phyloP scores from a whole-genome alignment of 2,797 vertebrate genomes.

The Ibycter americanus region DNA sequence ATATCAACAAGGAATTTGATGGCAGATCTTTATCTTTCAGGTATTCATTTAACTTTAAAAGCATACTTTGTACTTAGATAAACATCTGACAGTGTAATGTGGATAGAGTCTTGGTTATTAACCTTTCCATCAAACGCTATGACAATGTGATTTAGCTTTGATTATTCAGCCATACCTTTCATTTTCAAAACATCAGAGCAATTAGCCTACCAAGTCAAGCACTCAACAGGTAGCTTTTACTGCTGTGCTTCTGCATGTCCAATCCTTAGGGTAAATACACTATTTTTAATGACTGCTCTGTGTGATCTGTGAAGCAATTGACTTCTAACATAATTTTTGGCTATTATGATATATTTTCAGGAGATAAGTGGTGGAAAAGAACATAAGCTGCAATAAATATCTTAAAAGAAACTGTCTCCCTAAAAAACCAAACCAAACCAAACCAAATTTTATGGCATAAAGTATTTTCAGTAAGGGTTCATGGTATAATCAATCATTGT shows the following conservation, averaged over 20 bases:
- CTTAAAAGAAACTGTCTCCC: background rate
- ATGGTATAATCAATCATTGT: background rate
- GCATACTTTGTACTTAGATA: background rate
- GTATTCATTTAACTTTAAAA: background rate
- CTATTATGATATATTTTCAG: background rate
- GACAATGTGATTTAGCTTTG: conserved; percentile 19
- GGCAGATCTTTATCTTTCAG: background rate
- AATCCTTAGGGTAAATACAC: background rate
- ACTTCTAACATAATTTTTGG: background rate
- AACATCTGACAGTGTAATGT: background rate
- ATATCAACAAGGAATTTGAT: background rate
- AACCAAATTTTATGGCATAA: background rate
- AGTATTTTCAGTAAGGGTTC: background rate
- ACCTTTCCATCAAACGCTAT: conserved; percentile 2
- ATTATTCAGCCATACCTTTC: conserved; percentile 1
- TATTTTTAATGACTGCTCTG: background rate
- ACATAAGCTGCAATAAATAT: background rate
- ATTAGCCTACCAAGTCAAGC: conserved; percentile 22
- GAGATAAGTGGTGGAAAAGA: background rate
- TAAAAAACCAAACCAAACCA: background rate
- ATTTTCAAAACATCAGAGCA: conserved; percentile 16
- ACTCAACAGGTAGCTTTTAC: conserved; percentile 20
- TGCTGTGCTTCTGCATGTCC: background rate
- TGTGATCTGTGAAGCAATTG: background rate
- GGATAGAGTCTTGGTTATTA: background rate